Base-by-base conservation (phyloP, 2,113 vertebrate genomes). In the Clupea harengus region DNA sequence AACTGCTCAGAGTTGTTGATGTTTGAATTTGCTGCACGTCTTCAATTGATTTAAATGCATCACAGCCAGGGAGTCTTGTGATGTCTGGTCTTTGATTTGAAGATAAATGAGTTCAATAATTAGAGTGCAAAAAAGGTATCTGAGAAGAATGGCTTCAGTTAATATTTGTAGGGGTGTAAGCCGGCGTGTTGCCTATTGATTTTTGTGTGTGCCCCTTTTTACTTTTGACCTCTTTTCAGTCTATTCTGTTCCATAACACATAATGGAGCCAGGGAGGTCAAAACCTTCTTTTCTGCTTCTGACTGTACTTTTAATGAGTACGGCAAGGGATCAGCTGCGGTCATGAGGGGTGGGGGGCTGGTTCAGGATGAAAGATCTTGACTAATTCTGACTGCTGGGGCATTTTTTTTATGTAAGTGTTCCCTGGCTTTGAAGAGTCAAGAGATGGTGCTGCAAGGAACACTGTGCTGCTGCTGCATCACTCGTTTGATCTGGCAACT, bases 351-450 rank as follows among this genome's bases (percentile, higher is more conserved):
- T 75, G 72, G 72, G 44, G 57, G 57, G 83, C 72, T 15, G 82
- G 81, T 60, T 75, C 85, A 86, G 87, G 22, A 80, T 88, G 89
- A 91, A 90, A 90, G 89, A 92, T 92, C 86, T 82, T 67, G 88
- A 89, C 88, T 90, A 85, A 89, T 92, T 93, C 89, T 88, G 90
- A 88, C 85, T 88, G 86, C 90, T 88, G 81, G 83, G 90, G 85
- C 39, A 78, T 45, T 84, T 91, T 91, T 39, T 90, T 94, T 94
- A 90, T 90, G 82, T 91, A 94, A 92, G 86, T 87, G 84, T 86
- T 89, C 89, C 86, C 88, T 89, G 81, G 81, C 92, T 93, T 93
- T 93, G 89, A 92, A 92, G 89, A 91, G 83, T 87, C 80, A 85
- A 91, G 91, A 92, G 92, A 90, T 86, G 39, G 46, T 83, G 67